These are phyloP conservation scores for Parnassius orleans DNA, from an alignment of 2,888 invertebrate species.

Conservation along the genomic window DNA sequence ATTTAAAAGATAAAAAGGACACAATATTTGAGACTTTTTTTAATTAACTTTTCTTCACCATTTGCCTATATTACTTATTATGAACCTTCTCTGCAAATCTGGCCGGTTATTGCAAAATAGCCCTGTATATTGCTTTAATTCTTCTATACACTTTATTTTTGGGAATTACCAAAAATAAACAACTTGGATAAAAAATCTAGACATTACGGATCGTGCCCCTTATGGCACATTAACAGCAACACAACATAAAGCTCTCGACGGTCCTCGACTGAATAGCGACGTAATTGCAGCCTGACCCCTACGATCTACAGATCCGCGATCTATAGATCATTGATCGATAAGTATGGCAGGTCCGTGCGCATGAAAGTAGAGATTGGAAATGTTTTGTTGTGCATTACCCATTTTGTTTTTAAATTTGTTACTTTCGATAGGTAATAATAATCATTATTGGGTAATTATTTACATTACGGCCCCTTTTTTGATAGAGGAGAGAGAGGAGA, in stretches of 20 bases:
- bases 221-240: conserved; percentile 32
- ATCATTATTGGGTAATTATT: too few relatives aligned
- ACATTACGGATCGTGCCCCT: conserved; percentile 19
- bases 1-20: too few relatives aligned
- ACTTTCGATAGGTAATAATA: conserved; percentile 12
- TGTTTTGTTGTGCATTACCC: conserved; percentile 25
- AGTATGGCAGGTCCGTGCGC: conserved; percentile 43
- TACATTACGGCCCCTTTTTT: too few relatives aligned
- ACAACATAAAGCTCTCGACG: conserved; percentile 39
- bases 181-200: conserved; percentile 6
- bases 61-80: too few relatives aligned
- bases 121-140: too few relatives aligned
- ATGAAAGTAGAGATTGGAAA: conserved; percentile 46
- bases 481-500: too few relatives aligned
- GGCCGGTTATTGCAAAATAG: too few relatives aligned
- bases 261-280: conserved; percentile 49
- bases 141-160: too few relatives aligned
- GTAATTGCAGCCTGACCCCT: conserved; percentile 56
- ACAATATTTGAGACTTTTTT: too few relatives aligned
- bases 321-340: conserved; percentile 69
- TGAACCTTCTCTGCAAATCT: too few relatives aligned
- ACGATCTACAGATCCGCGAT: conserved; percentile 61
- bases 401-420: conserved; percentile 16
- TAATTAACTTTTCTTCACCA: too few relatives aligned
- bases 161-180: too few relatives aligned